phyloP scores from a whole-genome alignment of 2,113 vertebrate genomes.

The Micromys minutus region DNA sequence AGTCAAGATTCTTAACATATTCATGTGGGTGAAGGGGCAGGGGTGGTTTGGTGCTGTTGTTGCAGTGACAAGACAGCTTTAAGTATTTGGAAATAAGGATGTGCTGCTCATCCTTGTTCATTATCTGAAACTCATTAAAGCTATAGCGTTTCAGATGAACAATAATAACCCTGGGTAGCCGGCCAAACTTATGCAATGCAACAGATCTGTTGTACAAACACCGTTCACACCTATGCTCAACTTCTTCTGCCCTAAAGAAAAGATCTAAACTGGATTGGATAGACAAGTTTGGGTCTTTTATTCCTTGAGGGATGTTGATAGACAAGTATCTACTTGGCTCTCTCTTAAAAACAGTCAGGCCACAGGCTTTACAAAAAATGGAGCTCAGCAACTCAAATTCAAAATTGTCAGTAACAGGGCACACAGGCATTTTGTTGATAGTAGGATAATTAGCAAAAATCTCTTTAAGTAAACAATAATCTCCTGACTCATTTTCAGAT shows the following conservation, averaged over 20 bases:
- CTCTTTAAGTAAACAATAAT: conserved; percentile 76
- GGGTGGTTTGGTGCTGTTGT: conserved; percentile 32
- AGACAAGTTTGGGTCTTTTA: not conserved
- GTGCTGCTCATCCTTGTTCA: conserved; percentile 34
- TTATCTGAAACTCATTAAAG: not conserved
- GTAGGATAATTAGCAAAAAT: conserved; percentile 79
- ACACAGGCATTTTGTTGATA: conserved; percentile 87
- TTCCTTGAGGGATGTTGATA: conserved; percentile 46
- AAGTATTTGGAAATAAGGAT: conserved; percentile 55
- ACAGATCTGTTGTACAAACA: conserved; percentile 9
- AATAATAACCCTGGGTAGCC: conserved; percentile 71
- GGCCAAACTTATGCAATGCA: conserved; percentile 10
- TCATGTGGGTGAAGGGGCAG: not conserved
- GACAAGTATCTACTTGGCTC: conserved; percentile 63
- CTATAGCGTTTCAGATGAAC: conserved; percentile 66
- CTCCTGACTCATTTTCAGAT: conserved; percentile 81
- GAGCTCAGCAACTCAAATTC: conserved; percentile 95
- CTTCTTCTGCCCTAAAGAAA: conserved; percentile 55
- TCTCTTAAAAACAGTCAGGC: not conserved
- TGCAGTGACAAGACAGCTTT: conserved; percentile 53
- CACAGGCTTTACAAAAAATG: conserved; percentile 91
- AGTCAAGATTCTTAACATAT: not conserved
- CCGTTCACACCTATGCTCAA: conserved; percentile 65
- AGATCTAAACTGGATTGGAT: conserved; percentile 62
- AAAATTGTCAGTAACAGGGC: conserved; percentile 94